Base-by-base conservation (phyloP, 1,140 invertebrate genomes). In the Drosophila navojoa region DNA sequence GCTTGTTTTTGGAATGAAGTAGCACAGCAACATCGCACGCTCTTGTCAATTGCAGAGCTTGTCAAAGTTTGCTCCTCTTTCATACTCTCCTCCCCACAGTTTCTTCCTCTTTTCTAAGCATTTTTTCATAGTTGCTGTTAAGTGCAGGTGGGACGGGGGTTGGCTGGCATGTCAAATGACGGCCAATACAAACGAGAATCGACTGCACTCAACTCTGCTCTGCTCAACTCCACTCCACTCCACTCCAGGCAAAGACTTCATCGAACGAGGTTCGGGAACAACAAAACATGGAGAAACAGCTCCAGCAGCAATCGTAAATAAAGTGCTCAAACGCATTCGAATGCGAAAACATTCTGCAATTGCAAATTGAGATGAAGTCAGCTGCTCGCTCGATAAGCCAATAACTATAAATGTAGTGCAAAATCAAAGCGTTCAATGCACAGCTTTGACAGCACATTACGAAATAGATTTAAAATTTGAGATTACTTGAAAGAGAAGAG, bases 1-100 rank as follows among this genome's bases (percentile, higher is more conserved):
- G 35, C 35, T 38, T 35, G 38, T 63, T 11, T 25, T 16, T 47
- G 13, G 29, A 11, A 15, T 54, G 32, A 29, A 22, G 25, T 49
- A 38, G 9, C 16, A 38, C 10, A 42, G 11, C 11, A 22, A 54
- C 55, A 42, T 62, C 25, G 63, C 57, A 72, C 19, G 62, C 19
- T 35, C 47, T 73, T 77, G 71, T 77, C 75, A 77, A 70, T 77
- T 74, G 64, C 71, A 74, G 63, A 77, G 75, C 38, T 63, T 69
- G 63, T 59, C 45, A 58, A 74, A 77, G 54, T 74, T 74, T 45
- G 15, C 11, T 45, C 42, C 42, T 16, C 10, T 10, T 45, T 32
- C 38, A 0, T n/a, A 44, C 22, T 19, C 22, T 19, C 35, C 15
- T 16, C 42, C n/a, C n/a, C 29, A n/a, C 42, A 7, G 0, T 9